A percentile compares a stretch with the other conserved stretches of the same genome.
Conservation (phyloP, 2,113 vertebrate species). For the Cyanistes caeruleus region DNA sequence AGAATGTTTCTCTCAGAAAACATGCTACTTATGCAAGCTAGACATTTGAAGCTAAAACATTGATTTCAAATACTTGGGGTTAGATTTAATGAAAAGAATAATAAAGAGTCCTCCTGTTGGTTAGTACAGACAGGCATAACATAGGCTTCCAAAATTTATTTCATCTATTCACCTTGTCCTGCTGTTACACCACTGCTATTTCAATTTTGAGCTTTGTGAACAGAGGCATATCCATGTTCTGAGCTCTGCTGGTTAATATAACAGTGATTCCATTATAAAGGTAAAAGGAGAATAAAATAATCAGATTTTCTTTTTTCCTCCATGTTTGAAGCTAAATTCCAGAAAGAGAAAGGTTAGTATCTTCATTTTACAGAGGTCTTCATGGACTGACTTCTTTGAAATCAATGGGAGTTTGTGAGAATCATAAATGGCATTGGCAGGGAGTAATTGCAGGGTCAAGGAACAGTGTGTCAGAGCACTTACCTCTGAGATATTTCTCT, state of each 20-base stretch:
- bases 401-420: background rate
- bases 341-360: background rate
- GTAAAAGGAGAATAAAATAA: constrained; percentile 18
- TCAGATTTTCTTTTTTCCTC: background rate
- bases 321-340: constrained; percentile 13
- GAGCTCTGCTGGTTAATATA: background rate
- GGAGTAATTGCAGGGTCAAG: constrained; percentile 46
- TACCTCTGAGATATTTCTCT: constrained; percentile 22
- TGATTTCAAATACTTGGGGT: background rate
- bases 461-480: background rate
- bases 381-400: background rate
- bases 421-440: background rate
- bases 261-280: background rate
- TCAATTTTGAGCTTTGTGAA: background rate
- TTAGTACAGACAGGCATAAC: background rate
- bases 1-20: constrained; percentile 22
- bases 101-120: background rate
- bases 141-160: background rate
- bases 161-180: background rate
- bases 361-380: background rate
- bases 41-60: background rate
- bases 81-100: background rate
- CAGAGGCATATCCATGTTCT: background rate
- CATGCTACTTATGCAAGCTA: background rate
- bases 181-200: background rate